A percentile compares a stretch with the other conserved stretches of the same genome.
Conservation (phyloP, 2,797 vertebrate genomes). For the Acomys russatus region DNA sequence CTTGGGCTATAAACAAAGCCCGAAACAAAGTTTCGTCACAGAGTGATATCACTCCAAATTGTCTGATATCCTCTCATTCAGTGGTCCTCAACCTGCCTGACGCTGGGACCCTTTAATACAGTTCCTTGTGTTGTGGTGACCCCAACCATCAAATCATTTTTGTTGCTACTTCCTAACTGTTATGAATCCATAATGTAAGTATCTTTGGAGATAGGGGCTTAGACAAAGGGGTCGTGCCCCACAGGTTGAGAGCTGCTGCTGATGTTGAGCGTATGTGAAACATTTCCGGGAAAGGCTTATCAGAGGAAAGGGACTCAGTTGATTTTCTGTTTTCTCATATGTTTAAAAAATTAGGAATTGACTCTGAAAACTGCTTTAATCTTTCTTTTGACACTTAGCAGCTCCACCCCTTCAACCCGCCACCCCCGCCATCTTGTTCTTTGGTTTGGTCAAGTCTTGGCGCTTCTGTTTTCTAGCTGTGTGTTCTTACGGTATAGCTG, state of each 20-base stretch:
- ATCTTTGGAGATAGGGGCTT: neutral
- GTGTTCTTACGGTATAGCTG: neutral
- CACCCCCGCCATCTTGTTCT: no score
- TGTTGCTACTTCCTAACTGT: neutral
- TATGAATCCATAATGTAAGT: neutral
- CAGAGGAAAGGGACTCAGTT: neutral
- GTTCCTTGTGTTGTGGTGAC: neutral
- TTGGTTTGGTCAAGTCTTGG: neutral
- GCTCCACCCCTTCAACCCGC: neutral
- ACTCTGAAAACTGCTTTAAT: neutral
- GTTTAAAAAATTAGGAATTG: neutral
- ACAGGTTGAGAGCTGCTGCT: neutral
- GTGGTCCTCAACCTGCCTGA: neutral
- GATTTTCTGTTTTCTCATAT: neutral
- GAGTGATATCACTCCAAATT: neutral
- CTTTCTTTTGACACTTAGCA: neutral
- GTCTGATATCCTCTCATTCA: neutral
- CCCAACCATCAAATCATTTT: neutral
- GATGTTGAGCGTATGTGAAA: neutral
- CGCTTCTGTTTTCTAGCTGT: neutral
- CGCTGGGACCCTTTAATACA: neutral
- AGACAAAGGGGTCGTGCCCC: neutral
- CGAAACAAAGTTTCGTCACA: neutral
- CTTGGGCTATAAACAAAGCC: slow-evolving; percentile 26
- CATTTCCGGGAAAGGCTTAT: neutral